Evolutionary conservation across 2,888 invertebrate genomes (phyloP), one percentile per base, ranked within the genome.

Genomic region (Anticlea derivata): DNA sequence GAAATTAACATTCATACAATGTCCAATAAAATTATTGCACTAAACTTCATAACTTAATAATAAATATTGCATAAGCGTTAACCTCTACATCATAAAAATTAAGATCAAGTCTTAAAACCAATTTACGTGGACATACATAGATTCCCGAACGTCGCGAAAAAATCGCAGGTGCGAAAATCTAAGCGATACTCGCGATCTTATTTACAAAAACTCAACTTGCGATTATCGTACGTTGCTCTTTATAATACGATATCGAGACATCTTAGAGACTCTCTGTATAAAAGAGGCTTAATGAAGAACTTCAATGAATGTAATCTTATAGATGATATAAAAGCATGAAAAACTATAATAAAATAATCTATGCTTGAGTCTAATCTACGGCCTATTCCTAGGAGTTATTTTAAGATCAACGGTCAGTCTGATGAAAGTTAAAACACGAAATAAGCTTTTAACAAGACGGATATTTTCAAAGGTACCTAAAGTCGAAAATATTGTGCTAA

Each of bases 1-100:
- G 84, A 83, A 84, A 86, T 79, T 83, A 85, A 81, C 82, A 86
- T 87, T 82, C 80, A 84, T 85, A 83, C 81, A 82, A 80, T 83
- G 86, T 84, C 84, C 78, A 85, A 86, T 87, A 85, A 86, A 83
- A 84, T 86, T 88, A 89, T 89, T 90, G 89, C 89, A 89, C 89
- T 88, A 83, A 83, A 86, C 79, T 78, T 85, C 73, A 80, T 84
- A 88, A 87, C 86, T 89, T 86, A 89, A 82, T 80, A 87, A 89
- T 89, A 88, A 88, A 89, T 88, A 89, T 88, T 87, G 84, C 84
- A 76, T 85, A 85, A 85, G 85, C 87, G 82, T 86, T 83, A 83
- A 82, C 83, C 80, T 85, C 80, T 73, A 80, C 44, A 75, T 75
- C 68, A 73, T 82, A 74, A 80, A 80, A 45, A 71, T 82, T 80